phyloP scores from a whole-genome alignment of 2,888 invertebrate species.

The Endotricha flammealis region DNA sequence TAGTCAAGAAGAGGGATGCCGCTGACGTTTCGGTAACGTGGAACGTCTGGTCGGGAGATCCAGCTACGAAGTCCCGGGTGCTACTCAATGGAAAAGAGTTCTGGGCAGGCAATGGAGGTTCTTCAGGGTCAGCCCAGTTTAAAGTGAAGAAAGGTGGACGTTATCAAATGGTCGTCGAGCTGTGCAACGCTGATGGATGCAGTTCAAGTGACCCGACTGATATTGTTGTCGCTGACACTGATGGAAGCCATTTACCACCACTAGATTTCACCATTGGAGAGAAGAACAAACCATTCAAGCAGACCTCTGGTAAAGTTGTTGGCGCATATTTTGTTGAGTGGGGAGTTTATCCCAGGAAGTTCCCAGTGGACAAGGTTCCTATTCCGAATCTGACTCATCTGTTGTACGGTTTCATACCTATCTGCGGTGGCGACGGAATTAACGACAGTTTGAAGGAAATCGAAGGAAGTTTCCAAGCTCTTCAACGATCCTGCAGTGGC shows the following conservation, averaged over 20 bases:
- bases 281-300: constrained; percentile 67
- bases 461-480: constrained; percentile 70
- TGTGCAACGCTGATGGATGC: constrained; percentile 67
- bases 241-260: constrained; percentile 70
- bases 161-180: constrained; percentile 63
- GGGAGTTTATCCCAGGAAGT: constrained; percentile 71
- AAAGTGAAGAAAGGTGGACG: constrained; percentile 67
- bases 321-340: constrained; percentile 72
- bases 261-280: constrained; percentile 58
- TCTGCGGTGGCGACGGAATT: constrained; percentile 71
- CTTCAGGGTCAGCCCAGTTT: constrained; percentile 57
- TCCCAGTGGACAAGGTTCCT: constrained; percentile 64
- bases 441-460: constrained; percentile 74
- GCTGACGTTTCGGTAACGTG: constrained; percentile 69
- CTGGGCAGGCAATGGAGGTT: constrained; percentile 54
- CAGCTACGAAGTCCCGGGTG: constrained; percentile 53
- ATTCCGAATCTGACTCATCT: constrained; percentile 68
- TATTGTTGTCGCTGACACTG: constrained; percentile 67
- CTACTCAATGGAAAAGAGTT: constrained; percentile 55
- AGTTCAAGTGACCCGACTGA: constrained; percentile 59
- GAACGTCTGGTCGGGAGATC: constrained; percentile 70
- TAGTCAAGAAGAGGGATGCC: constrained; percentile 56
- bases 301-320: constrained; percentile 68
- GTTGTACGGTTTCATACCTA: constrained; percentile 69
- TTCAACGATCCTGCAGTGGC: constrained; percentile 68